These are phyloP conservation scores for Plectus sambesii DNA, from an alignment of 1,140 invertebrate genomes.

Conservation along the genomic window DNA sequence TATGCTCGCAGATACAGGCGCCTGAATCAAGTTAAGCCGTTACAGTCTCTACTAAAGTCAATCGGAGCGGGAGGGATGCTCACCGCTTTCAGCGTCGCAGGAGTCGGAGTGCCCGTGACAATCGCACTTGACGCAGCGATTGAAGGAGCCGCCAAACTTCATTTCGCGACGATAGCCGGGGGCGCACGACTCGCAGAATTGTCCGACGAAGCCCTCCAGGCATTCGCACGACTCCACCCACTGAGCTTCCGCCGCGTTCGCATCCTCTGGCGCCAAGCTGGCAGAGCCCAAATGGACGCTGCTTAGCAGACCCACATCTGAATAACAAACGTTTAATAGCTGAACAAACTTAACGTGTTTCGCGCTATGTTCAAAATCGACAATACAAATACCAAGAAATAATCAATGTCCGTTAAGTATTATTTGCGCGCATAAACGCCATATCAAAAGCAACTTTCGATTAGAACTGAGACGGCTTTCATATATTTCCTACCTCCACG, in stretches of 20 bases:
- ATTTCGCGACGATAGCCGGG: conserved; percentile 81
- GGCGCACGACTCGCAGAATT: conserved; percentile 92
- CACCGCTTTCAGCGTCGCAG: conserved; percentile 84
- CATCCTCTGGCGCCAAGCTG: conserved; percentile 48
- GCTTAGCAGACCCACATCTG: conserved; percentile 36
- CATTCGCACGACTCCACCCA: conserved; percentile 93
- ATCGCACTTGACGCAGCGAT: conserved; percentile 81
- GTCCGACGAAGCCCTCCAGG: conserved; percentile 73
- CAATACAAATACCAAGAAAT: too few relatives aligned
- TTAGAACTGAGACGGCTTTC: conserved; percentile 67
- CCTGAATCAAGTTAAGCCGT: too few relatives aligned
- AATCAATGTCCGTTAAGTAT: too few relatives aligned
- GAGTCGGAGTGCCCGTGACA: conserved; percentile 89
- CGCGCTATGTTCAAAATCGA: too few relatives aligned
- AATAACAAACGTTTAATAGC: not conserved
- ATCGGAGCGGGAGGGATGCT: conserved; percentile 34
- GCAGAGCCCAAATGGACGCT: conserved; percentile 33
- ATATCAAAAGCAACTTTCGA: too few relatives aligned
- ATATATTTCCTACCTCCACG: conserved; percentile 56
- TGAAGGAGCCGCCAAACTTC: conserved; percentile 75
- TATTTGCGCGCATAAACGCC: too few relatives aligned
- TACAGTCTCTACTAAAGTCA: too few relatives aligned
- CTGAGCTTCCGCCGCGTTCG: conserved; percentile 55
- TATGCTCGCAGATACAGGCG: conserved; percentile 86
- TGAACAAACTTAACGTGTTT: too few relatives aligned